These are phyloP conservation scores for Halisarca cf. caerulea DNA, from an alignment of 37 sponge, comb jelly and placozoan genomes.

Conservation along the genomic window DNA sequence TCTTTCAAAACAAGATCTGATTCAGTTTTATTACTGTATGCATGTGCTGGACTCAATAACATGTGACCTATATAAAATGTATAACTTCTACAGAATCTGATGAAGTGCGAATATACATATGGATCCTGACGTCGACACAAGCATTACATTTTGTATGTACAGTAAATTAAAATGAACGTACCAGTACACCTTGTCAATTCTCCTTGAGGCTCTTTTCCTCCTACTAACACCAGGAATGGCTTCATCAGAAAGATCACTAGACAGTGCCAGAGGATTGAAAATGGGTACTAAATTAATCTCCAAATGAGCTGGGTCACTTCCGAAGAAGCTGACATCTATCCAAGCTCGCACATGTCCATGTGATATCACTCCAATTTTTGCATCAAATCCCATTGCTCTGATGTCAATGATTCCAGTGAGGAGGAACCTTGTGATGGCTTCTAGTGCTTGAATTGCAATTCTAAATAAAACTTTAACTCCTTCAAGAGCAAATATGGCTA, in stretches of 20 bases:
- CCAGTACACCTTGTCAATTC: too few relatives aligned
- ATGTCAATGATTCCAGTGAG: slow-evolving; percentile 20
- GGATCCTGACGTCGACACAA: too few relatives aligned
- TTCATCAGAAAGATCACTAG: background rate
- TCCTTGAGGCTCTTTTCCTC: background rate
- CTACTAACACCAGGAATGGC: background rate
- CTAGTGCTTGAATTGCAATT: background rate
- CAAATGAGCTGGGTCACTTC: background rate
- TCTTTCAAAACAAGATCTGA: too few relatives aligned
- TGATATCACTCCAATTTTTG: background rate
- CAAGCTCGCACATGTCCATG: background rate
- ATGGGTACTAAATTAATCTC: background rate
- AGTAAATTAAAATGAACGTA: too few relatives aligned
- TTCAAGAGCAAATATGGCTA: slow-evolving; percentile 6
- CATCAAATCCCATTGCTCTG: slow-evolving; percentile 16
- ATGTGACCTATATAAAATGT: too few relatives aligned
- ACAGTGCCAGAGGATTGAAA: slow-evolving; percentile 3
- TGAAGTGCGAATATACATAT: too few relatives aligned
- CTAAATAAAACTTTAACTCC: background rate
- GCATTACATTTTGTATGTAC: too few relatives aligned
- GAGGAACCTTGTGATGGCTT: background rate
- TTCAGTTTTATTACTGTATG: too few relatives aligned
- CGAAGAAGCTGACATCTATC: background rate
- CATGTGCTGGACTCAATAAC: too few relatives aligned
- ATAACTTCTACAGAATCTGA: too few relatives aligned